Conservation (phyloP, 2,888 invertebrate genomes). For the Petrophora chlorosata region DNA sequence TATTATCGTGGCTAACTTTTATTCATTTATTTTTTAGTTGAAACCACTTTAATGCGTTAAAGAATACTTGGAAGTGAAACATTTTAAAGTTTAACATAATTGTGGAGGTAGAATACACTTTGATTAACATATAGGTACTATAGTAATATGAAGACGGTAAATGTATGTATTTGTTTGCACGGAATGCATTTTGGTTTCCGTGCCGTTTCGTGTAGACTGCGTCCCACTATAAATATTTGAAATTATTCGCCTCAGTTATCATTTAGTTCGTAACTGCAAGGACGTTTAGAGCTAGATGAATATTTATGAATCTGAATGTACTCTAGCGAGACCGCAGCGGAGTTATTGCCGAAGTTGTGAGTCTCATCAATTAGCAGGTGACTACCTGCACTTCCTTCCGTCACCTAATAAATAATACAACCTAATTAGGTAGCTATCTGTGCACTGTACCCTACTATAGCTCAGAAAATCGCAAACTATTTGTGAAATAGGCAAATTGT, state of each 20-base stretch:
- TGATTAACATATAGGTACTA: too few species aligned
- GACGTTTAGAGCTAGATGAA: constrained; percentile 37
- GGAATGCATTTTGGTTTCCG: too few species aligned
- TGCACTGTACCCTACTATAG: too few species aligned
- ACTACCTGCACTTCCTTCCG: constrained; percentile 33
- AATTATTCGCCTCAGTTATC: constrained; percentile 11
- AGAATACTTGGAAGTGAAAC: neutral
- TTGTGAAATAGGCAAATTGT: too few species aligned
- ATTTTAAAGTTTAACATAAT: neutral
- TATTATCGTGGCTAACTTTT: constrained; percentile 15
- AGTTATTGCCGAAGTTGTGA: constrained; percentile 48
- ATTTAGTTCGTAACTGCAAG: constrained; percentile 28
- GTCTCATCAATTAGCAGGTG: constrained; percentile 42
- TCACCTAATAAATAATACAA: constrained; percentile 27
- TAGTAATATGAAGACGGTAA: too few species aligned
- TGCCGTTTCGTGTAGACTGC: too few species aligned
- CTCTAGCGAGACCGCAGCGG: constrained; percentile 34
- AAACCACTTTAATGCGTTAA: constrained; percentile 3
- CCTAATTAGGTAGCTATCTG: too few species aligned
- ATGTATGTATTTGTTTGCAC: too few species aligned
- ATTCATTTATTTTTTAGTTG: constrained; percentile 13
- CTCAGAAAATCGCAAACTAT: too few species aligned
- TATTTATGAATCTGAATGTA: constrained; percentile 38
- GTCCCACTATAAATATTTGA: too few species aligned
- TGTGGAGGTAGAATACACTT: too few species aligned